Conservation (phyloP, 1,140 invertebrate species). For the Chelonus insularis region DNA sequence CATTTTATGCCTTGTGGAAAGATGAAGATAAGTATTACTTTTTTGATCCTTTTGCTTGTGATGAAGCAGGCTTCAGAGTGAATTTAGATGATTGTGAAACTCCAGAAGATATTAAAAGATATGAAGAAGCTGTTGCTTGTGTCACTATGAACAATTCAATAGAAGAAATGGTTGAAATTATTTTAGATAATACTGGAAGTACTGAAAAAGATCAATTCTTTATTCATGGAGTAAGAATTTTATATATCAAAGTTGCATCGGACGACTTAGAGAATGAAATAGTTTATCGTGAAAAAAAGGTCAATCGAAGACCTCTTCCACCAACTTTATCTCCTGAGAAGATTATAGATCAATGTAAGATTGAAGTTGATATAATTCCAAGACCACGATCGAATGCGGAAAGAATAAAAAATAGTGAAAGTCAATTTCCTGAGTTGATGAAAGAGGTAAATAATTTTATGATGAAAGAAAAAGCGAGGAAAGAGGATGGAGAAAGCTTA, state of each 20-base stretch:
- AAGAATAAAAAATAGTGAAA: constrained; percentile 21
- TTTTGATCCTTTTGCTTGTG: constrained; percentile 52
- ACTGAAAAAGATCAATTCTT: constrained; percentile 47
- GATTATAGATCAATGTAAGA: constrained; percentile 17
- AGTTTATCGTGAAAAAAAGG: constrained; percentile 47
- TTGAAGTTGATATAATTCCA: constrained; percentile 32
- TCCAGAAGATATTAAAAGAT: constrained; percentile 27
- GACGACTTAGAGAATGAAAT: constrained; percentile 38
- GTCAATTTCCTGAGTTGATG: constrained; percentile 48
- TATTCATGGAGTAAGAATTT: constrained; percentile 45
- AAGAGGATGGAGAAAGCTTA: too few species aligned
- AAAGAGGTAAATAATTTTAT: constrained; percentile 38
- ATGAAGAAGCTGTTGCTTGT: constrained; percentile 37
- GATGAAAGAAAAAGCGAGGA: constrained; percentile 30
- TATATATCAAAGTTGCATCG: constrained; percentile 47
- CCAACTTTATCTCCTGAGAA: neutral
- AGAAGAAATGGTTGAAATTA: constrained; percentile 42
- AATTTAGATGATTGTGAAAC: constrained; percentile 30
- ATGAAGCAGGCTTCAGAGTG: constrained; percentile 46
- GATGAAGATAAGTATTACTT: constrained; percentile 48
- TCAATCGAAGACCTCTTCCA: constrained; percentile 39
- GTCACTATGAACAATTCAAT: constrained; percentile 52
- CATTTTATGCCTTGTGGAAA: constrained; percentile 52
- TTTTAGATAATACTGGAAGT: constrained; percentile 45
- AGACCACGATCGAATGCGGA: constrained; percentile 30